phyloP scores from a whole-genome alignment of 2,797 vertebrate genomes.

The Xenentodon cancila region DNA sequence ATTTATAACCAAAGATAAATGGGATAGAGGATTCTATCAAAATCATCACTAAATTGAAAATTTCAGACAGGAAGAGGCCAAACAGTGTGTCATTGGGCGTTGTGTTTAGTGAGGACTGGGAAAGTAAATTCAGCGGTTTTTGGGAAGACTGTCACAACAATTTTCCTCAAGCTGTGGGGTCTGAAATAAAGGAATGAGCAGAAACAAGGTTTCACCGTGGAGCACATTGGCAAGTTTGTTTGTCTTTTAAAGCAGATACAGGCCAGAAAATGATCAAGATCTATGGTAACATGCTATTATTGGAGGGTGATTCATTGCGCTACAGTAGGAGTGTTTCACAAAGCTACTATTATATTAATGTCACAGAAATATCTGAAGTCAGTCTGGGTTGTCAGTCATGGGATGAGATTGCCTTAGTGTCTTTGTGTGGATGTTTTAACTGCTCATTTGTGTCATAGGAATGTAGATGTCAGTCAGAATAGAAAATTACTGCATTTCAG shows the following conservation, averaged over 20 bases:
- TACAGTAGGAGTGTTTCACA: background rate
- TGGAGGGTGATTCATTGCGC: background rate
- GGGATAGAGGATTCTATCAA: conserved; percentile 45
- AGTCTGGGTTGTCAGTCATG: background rate
- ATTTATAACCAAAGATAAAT: conserved; percentile 52
- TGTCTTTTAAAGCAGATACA: conserved; percentile 3
- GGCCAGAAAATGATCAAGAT: conserved; percentile 1
- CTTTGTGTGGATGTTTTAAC: background rate
- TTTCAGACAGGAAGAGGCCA: conserved; percentile 26
- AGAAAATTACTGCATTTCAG: too few relatives aligned
- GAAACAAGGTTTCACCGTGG: conserved; percentile 7
- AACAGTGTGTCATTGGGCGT: conserved; percentile 27
- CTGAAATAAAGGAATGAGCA: conserved; percentile 36
- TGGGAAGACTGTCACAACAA: conserved; percentile 41
- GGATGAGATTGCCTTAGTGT: background rate
- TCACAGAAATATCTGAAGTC: background rate
- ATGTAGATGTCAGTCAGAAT: too few relatives aligned
- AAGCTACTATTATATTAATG: background rate
- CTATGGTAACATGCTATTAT: background rate
- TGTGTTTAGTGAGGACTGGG: conserved; percentile 24
- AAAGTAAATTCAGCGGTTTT: conserved; percentile 39
- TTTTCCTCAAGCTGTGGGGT: conserved; percentile 29
- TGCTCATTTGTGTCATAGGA: too few relatives aligned
- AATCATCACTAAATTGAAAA: conserved; percentile 47
- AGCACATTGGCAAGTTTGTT: background rate